These are phyloP conservation scores for Dascyllus trimaculatus DNA, from an alignment of 2,113 vertebrate genomes.

Conservation along the genomic window DNA sequence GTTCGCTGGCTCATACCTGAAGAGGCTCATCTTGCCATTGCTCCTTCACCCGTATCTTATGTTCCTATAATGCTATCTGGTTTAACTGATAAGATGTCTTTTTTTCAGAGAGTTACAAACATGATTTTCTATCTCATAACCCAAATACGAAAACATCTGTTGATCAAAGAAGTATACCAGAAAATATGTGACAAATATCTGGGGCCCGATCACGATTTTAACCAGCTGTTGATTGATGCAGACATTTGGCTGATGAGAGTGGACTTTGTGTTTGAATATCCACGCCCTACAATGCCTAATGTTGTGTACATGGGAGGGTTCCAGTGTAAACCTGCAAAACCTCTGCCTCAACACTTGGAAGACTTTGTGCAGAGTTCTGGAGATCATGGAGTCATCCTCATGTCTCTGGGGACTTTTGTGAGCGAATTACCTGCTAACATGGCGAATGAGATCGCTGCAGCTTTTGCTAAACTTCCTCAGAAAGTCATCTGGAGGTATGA, in stretches of 20 bases:
- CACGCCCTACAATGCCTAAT: constrained; percentile 85
- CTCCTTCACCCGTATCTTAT: constrained; percentile 80
- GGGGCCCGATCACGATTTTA: constrained; percentile 62
- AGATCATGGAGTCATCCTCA: constrained; percentile 80
- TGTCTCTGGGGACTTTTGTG: constrained; percentile 81
- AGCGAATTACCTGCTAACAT: constrained; percentile 65
- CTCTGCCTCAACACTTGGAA: constrained; percentile 77
- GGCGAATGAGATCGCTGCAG: constrained; percentile 67
- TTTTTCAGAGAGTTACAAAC: constrained; percentile 80
- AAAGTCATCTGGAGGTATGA: constrained; percentile 82
- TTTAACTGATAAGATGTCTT: constrained; percentile 77
- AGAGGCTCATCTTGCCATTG: constrained; percentile 74
- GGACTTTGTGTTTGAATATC: constrained; percentile 85
- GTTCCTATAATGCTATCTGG: constrained; percentile 71
- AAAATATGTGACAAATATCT: constrained; percentile 70
- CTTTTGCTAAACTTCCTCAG: constrained; percentile 80
- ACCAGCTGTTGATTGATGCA: constrained; percentile 69
- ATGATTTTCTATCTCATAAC: background rate
- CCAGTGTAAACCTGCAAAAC: constrained; percentile 79
- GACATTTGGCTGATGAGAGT: constrained; percentile 85
- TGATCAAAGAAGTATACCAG: constrained; percentile 19
- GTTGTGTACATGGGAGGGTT: constrained; percentile 82
- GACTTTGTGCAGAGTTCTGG: constrained; percentile 81
- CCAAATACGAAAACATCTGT: background rate
- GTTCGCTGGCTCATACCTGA: constrained; percentile 71